Evolutionary conservation across 2,113 vertebrate genomes (phyloP).

Genomic region (Serilophus lunatus): DNA sequence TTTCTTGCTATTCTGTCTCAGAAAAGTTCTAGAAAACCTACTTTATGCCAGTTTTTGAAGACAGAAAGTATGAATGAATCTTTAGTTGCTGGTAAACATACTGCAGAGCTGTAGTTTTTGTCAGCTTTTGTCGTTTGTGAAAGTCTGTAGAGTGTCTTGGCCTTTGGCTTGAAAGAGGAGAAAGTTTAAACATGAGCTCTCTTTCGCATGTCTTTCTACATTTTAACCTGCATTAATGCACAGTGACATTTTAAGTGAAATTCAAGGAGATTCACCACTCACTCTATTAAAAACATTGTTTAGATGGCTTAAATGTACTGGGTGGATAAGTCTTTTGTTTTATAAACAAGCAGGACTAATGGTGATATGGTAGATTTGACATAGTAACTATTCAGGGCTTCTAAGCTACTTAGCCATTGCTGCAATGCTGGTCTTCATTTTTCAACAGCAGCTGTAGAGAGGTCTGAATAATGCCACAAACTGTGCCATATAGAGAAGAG

Average conservation of each 20-base stretch:
- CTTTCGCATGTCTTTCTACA: neutral
- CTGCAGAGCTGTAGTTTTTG: neutral
- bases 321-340: neutral
- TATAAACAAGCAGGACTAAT: neutral
- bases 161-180: neutral
- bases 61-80: neutral
- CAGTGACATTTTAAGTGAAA: neutral
- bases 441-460: neutral
- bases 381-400: neutral
- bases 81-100: neutral
- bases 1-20: neutral
- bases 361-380: neutral
- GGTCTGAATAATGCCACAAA: neutral
- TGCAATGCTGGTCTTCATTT: neutral
- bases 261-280: neutral
- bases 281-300: neutral
- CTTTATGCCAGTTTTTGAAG: neutral
- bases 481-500: neutral
- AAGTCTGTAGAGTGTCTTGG: neutral
- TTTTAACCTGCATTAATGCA: neutral
- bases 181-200: neutral
- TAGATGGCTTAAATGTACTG: neutral
- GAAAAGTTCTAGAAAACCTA: neutral
- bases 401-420: neutral
- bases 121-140: neutral